Percentiles rank a stretch among this genome's conserved stretches.
These are phyloP conservation scores for Columba livia DNA, from an alignment of 2,113 vertebrate genomes.

Conservation along the genomic window DNA sequence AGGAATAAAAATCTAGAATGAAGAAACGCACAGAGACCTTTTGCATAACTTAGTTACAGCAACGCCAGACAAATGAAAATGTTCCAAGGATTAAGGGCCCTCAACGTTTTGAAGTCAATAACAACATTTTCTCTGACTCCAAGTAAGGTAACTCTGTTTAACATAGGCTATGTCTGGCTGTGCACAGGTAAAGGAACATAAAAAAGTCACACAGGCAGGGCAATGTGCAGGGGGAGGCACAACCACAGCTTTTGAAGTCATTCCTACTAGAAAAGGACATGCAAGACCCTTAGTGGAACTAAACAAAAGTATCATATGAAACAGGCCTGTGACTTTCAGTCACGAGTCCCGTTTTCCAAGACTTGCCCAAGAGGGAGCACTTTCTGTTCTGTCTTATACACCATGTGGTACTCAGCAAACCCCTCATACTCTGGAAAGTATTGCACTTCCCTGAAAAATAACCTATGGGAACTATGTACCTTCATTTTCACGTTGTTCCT, in stretches of 20 bases:
- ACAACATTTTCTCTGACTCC: not conserved
- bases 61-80: not conserved
- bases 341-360: not conserved
- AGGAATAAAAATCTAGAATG: not conserved
- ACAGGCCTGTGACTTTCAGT: not conserved
- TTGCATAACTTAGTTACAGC: not conserved
- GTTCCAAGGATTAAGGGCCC: not conserved
- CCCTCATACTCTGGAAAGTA: not conserved
- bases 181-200: fast-evolving
- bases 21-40: not conserved
- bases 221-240: not conserved
- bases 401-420: too few relatives aligned
- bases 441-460: not conserved
- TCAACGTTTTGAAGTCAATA: not conserved
- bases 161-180: fast-evolving
- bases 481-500: not conserved
- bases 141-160: not conserved
- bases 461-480: not conserved
- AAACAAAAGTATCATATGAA: not conserved
- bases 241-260: not conserved
- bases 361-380: not conserved
- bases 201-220: not conserved
- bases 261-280: not conserved
- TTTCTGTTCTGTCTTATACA: not conserved
- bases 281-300: not conserved